phyloP scores from a whole-genome alignment of 2,888 invertebrate species.

The Ferdinandea cuprea region DNA sequence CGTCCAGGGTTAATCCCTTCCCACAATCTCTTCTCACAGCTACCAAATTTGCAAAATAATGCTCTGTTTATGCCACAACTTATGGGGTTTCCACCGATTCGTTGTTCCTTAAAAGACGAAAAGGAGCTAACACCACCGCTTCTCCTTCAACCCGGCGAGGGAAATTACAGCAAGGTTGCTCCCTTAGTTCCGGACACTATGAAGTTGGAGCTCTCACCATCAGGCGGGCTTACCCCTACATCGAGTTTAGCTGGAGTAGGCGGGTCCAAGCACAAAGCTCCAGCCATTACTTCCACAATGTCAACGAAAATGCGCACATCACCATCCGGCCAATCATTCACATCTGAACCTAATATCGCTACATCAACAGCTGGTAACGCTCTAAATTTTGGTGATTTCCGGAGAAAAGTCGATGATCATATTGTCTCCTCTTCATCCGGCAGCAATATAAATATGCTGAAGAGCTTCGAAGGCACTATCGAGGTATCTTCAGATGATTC shows the following conservation, averaged over 20 bases:
- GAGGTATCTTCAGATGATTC: slow-evolving; percentile 70
- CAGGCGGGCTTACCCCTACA: neutral
- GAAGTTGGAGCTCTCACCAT: slow-evolving; percentile 76
- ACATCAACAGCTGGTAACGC: slow-evolving; percentile 63
- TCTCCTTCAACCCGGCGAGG: slow-evolving; percentile 74
- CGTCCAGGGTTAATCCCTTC: slow-evolving; percentile 85
- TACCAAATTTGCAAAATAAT: slow-evolving; percentile 76
- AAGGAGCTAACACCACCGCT: slow-evolving; percentile 55
- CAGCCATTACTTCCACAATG: slow-evolving; percentile 27
- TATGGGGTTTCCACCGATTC: slow-evolving; percentile 67
- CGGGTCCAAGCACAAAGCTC: slow-evolving; percentile 11
- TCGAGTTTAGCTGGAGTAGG: slow-evolving; percentile 7
- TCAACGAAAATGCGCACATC: slow-evolving; percentile 7
- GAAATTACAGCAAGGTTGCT: slow-evolving; percentile 81
- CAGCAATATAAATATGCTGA: slow-evolving; percentile 12
- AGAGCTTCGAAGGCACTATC: slow-evolving; percentile 48
- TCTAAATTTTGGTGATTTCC: slow-evolving; percentile 40
- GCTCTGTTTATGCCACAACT: slow-evolving; percentile 67
- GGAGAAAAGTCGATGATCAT: slow-evolving; percentile 47
- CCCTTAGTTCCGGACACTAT: slow-evolving; percentile 81
- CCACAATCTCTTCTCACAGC: slow-evolving; percentile 83
- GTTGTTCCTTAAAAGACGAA: slow-evolving; percentile 60
- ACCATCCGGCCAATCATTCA: slow-evolving; percentile 1
- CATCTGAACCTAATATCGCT: slow-evolving; percentile 26
- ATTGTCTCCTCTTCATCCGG: slow-evolving; percentile 7